Evolutionary conservation across 2,797 vertebrate genomes (phyloP).

Genomic region (Percopsis omiscomaycus): DNA sequence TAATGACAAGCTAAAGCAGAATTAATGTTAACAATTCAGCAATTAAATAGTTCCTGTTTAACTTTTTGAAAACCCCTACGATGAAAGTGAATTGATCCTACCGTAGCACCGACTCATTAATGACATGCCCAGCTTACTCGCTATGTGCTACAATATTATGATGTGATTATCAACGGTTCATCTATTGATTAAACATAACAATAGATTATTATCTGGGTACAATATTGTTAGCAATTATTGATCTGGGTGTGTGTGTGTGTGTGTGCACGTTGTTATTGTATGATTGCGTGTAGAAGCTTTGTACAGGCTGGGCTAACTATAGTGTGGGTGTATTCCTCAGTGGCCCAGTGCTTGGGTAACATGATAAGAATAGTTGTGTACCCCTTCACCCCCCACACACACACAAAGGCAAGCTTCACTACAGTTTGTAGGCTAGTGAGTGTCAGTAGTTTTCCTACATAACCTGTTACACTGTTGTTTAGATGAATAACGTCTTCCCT

Average conservation of each 20-base stretch:
- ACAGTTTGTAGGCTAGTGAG: conserved; percentile 20
- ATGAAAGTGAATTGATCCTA: conserved; percentile 16
- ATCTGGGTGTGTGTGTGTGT: conserved; percentile 29
- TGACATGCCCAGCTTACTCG: background rate
- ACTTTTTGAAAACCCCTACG: conserved; percentile 4
- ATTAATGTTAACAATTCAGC: background rate
- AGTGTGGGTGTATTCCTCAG: conserved; percentile 61
- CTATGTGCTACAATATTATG: background rate
- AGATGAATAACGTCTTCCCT: conserved; percentile 11
- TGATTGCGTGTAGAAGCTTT: conserved; percentile 6
- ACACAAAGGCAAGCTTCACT: background rate
- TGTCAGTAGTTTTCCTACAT: conserved; percentile 42
- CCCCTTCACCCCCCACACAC: background rate
- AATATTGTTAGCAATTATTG: conserved; percentile 4
- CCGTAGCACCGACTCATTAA: background rate
- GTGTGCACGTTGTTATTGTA: conserved; percentile 21
- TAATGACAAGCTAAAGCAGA: background rate
- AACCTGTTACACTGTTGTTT: conserved; percentile 34
- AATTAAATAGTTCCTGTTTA: background rate
- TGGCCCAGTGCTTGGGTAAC: conserved; percentile 45
- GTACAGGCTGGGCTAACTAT: conserved; percentile 43
- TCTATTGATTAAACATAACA: conserved; percentile 14
- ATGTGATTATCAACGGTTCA: conserved; percentile 15
- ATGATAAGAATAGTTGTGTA: background rate
- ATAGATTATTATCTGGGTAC: conserved; percentile 11